Evolutionary conservation across 30 jellyfish, hydroid and myxozoan genomes (phyloP), one percentile per base, ranked within the genome.

Genomic region (Aurelia aurita complex sp. Pacific): DNA sequence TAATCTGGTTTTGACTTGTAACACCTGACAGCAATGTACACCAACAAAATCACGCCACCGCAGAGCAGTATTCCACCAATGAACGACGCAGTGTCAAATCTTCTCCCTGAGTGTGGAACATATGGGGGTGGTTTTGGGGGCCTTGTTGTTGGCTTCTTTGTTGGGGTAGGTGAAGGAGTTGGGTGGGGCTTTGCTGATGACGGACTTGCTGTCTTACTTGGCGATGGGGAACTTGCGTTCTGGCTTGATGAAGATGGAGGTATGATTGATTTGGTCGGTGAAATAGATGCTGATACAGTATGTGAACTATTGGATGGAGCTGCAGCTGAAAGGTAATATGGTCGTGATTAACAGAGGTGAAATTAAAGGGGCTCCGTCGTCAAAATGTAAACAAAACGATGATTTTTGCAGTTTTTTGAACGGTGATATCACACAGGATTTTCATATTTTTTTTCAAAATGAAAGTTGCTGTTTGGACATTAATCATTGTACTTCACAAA

Each of bases 51-150:
- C 0, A 91, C 36, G 2, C 96, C 94, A 63, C 89, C 96, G 55
- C 94, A 75, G 38, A 91, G 85, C 53, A 91, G 75, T 5, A 91
- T 91, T 5, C 98, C 98, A 15, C 98, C 98, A 81, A 91, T 77
- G 57, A 91, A 91, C 5, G 98, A 91, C 7, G 96, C 98, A 1
- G 95, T 75, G 70, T 91, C 98, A 64, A 91, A 91, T 67, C 73
- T 68, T 63, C 94, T 91, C 18, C 92, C 83, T 1, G 85, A 55
- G 52, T 53, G 59, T 1, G 79, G 67, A 8, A 46, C 68, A 32
- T 73, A 15, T 2, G 88, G 96, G 19, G 77, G 82, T 38, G 87
- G 86, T 67, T 40, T 64, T 66, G 69, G 23, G 33, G 88, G 77
- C 38, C 50, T 76, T 10, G 83, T 9, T 29, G 79, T 35, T 18